A percentile compares a stretch with the other conserved stretches of the same genome.
Evolutionary conservation across 2,888 invertebrate genomes (phyloP).

Genomic region (Erebia ligea): DNA sequence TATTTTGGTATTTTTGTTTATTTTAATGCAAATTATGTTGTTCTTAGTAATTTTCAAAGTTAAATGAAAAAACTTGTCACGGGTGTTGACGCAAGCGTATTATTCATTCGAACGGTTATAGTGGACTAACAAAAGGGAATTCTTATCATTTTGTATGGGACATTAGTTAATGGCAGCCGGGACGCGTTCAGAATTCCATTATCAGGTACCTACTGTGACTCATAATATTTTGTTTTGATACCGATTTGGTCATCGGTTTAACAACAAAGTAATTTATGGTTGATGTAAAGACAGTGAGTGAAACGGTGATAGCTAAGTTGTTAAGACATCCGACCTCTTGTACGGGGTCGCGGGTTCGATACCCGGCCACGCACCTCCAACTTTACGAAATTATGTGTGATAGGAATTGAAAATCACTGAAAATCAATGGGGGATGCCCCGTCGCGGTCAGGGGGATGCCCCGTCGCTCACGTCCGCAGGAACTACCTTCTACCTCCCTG

Average conservation of each 20-base stretch:
- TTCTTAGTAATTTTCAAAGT: background rate
- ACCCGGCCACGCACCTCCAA: too few species aligned
- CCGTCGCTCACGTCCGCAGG: too few species aligned
- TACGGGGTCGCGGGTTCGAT: too few species aligned
- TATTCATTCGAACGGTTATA: constrained; percentile 58
- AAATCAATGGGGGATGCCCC: too few species aligned
- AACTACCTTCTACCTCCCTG: too few species aligned
- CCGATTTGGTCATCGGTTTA: constrained; percentile 17
- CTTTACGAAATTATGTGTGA: too few species aligned
- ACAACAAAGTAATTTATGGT: constrained; percentile 14
- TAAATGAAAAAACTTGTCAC: background rate
- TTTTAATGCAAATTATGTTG: background rate
- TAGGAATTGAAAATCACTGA: too few species aligned
- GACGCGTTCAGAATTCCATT: constrained; percentile 73
- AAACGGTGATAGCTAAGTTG: too few species aligned
- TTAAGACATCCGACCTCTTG: too few species aligned
- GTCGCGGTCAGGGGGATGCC: too few species aligned
- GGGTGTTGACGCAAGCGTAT: constrained; percentile 53
- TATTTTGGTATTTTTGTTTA: background rate
- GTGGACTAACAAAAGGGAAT: constrained; percentile 74
- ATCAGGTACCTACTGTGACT: constrained; percentile 59
- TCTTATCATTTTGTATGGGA: constrained; percentile 79
- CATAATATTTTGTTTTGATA: constrained; percentile 49
- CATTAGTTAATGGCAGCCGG: constrained; percentile 65
- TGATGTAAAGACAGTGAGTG: background rate